Evolutionary conservation across 2,797 vertebrate species (phyloP).

Genomic region (Mormyrus hasselquistii): DNA sequence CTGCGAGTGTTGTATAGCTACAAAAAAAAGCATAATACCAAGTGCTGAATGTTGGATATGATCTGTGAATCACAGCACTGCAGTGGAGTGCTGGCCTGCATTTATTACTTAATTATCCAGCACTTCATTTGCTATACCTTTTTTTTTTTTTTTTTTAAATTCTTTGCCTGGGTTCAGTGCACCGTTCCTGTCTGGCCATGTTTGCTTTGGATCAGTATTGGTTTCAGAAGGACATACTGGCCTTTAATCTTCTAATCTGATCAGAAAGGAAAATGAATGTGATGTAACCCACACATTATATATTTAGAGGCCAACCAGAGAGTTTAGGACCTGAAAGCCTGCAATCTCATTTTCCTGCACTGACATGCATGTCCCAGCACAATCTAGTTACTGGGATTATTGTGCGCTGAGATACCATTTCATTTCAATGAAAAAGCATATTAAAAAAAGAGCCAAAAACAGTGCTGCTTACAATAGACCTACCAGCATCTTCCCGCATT

Average conservation of each 20-base stretch:
- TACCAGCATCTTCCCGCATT: constrained; percentile 58
- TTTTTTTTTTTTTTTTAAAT: constrained; percentile 32
- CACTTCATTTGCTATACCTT: constrained; percentile 49
- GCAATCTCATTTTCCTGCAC: constrained; percentile 71
- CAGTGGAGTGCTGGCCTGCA: neutral
- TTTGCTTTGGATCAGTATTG: constrained; percentile 56
- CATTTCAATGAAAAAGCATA: constrained; percentile 70
- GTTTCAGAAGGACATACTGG: constrained; percentile 48
- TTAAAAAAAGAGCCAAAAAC: constrained; percentile 45
- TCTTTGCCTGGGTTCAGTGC: constrained; percentile 49
- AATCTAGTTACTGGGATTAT: constrained; percentile 74
- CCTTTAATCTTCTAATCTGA: constrained; percentile 55
- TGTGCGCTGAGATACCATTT: constrained; percentile 71
- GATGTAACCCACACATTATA: constrained; percentile 40
- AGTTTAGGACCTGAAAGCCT: constrained; percentile 50
- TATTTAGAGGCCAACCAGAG: constrained; percentile 39
- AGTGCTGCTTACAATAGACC: constrained; percentile 39
- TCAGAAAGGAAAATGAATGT: constrained; percentile 46
- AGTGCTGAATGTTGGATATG: neutral
- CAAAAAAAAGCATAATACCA: neutral
- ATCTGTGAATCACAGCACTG: neutral
- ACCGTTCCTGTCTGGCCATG: constrained; percentile 44
- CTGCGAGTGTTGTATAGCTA: neutral
- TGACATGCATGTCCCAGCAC: constrained; percentile 66
- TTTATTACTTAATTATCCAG: constrained; percentile 47